Conservation (phyloP, 1,140 invertebrate species). For the Zeugodacus cucurbitae region DNA sequence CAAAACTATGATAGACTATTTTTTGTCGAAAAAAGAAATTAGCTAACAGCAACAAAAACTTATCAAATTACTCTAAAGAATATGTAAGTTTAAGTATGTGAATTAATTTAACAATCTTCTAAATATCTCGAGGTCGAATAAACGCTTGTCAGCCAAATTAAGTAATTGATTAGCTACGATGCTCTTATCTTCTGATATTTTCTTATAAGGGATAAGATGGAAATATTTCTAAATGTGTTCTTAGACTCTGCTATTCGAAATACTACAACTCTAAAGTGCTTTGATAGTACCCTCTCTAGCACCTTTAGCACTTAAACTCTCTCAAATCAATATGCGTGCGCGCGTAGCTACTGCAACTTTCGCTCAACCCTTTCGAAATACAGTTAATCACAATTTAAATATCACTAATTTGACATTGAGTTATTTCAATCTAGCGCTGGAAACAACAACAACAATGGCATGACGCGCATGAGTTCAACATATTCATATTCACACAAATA, state of each 20-base stretch:
- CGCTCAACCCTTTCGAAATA: background rate
- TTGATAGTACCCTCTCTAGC: background rate
- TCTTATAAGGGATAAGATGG: background rate
- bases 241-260: too few species aligned
- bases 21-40: too few species aligned
- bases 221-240: background rate
- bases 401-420: constrained; percentile 31
- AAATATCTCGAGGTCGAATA: background rate
- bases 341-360: background rate
- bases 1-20: too few species aligned
- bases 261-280: background rate
- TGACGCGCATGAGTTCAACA: constrained; percentile 5
- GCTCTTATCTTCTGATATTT: background rate
- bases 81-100: too few species aligned
- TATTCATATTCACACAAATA: constrained; percentile 21
- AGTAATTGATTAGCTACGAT: background rate
- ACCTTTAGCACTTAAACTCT: background rate
- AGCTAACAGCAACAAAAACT: too few species aligned
- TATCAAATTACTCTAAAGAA: too few species aligned
- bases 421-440: background rate
- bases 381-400: constrained; percentile 30
- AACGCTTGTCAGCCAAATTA: background rate
- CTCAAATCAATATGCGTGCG: background rate
- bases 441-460: background rate
- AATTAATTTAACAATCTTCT: too few species aligned